A percentile compares a stretch with the other conserved stretches of the same genome.
These are phyloP conservation scores for Palythoa heliodiscus DNA, from an alignment of 92 coral and sea anemone species.

Conservation along the genomic window DNA sequence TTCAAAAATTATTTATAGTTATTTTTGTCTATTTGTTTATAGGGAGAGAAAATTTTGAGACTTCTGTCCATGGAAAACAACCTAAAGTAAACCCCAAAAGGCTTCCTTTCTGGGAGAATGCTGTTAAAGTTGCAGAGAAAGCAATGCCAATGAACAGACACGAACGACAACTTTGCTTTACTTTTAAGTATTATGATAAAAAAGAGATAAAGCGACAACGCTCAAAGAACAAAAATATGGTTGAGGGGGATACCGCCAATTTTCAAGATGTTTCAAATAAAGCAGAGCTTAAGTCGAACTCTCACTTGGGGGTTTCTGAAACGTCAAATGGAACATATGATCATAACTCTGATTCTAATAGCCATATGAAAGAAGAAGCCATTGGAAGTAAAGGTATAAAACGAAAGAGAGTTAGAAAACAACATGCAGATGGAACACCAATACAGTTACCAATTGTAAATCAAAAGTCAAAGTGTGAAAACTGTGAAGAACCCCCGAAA, in stretches of 20 bases:
- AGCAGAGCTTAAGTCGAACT: not conserved
- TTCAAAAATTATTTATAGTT: not conserved
- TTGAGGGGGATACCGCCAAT: conserved; percentile 29
- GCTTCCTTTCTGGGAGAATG: conserved; percentile 84
- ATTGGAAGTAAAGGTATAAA: not conserved
- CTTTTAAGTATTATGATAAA: conserved; percentile 84
- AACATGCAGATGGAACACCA: conserved; percentile 38
- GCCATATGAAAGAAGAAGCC: not conserved
- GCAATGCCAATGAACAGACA: conserved; percentile 94
- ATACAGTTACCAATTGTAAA: conserved; percentile 22
- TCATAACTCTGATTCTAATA: conserved; percentile 1
- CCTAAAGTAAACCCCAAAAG: conserved; percentile 81
- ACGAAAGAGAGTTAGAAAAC: conserved; percentile 36
- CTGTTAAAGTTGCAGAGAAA: conserved; percentile 92
- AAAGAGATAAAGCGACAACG: conserved; percentile 56
- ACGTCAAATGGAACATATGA: conserved; percentile 23
- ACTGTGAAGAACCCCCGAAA: conserved; percentile 43
- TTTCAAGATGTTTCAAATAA: conserved; percentile 29
- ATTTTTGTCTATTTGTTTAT: not conserved
- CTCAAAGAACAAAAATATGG: conserved; percentile 53
- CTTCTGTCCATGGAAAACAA: conserved; percentile 76
- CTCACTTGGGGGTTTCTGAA: conserved; percentile 10
- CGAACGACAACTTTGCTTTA: conserved; percentile 90
- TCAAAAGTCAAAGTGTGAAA: conserved; percentile 19
- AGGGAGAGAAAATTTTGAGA: conserved; percentile 91